These are phyloP conservation scores for Neuroterus valhalla DNA, from an alignment of 1,140 invertebrate species.

Conservation along the genomic window DNA sequence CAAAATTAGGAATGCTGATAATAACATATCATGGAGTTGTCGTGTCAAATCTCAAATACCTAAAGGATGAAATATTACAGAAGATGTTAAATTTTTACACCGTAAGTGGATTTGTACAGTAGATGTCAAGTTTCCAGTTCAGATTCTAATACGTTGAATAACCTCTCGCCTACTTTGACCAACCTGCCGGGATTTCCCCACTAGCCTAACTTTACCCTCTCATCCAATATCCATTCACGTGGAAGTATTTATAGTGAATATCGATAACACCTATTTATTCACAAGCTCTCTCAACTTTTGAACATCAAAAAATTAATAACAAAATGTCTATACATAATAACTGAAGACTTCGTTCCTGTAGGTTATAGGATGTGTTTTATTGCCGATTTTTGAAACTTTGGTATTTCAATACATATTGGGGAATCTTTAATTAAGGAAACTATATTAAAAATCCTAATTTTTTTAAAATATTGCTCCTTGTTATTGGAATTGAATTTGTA, in stretches of 20 bases:
- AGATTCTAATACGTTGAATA: background rate
- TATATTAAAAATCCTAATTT: too few species aligned
- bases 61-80: background rate
- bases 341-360: too few species aligned
- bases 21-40: too few species aligned
- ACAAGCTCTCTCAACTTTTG: background rate
- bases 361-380: too few species aligned
- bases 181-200: background rate
- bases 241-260: constrained; percentile 15
- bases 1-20: too few species aligned
- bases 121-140: constrained; percentile 1
- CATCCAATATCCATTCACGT: constrained; percentile 22
- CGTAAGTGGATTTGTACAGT: constrained; percentile 5
- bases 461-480: too few species aligned
- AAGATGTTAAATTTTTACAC: background rate
- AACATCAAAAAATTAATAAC: background rate
- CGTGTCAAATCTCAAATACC: background rate
- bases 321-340: background rate
- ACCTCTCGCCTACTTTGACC: constrained; percentile 6
- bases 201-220: constrained; percentile 9
- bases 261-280: constrained; percentile 20
- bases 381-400: too few species aligned
- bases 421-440: too few species aligned
- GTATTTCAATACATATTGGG: too few species aligned
- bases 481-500: too few species aligned